Percentiles rank a stretch among this genome's conserved stretches.
Evolutionary conservation across 2,797 vertebrate genomes (phyloP).

Genomic region (Arnoldichthys spilopterus): DNA sequence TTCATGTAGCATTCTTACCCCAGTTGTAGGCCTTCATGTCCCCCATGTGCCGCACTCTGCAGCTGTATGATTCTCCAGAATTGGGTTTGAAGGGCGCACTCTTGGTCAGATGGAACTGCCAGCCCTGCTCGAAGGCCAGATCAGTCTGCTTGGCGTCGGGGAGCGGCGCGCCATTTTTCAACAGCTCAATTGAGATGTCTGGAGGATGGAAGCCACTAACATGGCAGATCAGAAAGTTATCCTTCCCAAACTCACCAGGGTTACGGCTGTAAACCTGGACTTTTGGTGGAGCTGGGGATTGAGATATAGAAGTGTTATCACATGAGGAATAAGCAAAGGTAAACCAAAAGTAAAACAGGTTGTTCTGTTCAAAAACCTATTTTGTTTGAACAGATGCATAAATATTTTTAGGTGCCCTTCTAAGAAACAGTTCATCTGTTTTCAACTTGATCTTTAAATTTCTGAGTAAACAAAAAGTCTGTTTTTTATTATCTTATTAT

Average conservation of each 20-base stretch:
- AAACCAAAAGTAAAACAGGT: neutral
- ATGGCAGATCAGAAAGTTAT: conserved; percentile 75
- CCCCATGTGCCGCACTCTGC: conserved; percentile 67
- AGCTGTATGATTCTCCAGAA: accelerated
- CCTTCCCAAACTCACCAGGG: neutral
- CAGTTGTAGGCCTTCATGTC: conserved; percentile 10
- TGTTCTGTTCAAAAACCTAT: neutral
- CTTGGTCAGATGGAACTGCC: conserved; percentile 76
- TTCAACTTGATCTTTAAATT: too few relatives aligned
- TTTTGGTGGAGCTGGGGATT: conserved; percentile 58
- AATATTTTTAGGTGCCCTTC: neutral
- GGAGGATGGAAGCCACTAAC: conserved; percentile 75
- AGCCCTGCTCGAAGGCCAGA: conserved; percentile 75
- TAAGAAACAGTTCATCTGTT: too few relatives aligned
- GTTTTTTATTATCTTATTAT: too few relatives aligned
- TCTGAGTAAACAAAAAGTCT: too few relatives aligned
- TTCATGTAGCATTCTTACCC: conserved; percentile 65
- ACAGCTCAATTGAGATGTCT: conserved; percentile 62
- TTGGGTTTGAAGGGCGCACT: conserved; percentile 35
- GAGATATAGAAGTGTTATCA: neutral
- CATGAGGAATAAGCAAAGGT: neutral
- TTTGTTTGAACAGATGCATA: neutral
- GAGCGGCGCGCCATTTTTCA: conserved; percentile 58
- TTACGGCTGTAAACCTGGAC: conserved; percentile 76
- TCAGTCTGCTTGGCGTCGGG: neutral